These are phyloP conservation scores for Rhyacophila evoluta DNA, from an alignment of 2,888 invertebrate species.

Conservation along the genomic window DNA sequence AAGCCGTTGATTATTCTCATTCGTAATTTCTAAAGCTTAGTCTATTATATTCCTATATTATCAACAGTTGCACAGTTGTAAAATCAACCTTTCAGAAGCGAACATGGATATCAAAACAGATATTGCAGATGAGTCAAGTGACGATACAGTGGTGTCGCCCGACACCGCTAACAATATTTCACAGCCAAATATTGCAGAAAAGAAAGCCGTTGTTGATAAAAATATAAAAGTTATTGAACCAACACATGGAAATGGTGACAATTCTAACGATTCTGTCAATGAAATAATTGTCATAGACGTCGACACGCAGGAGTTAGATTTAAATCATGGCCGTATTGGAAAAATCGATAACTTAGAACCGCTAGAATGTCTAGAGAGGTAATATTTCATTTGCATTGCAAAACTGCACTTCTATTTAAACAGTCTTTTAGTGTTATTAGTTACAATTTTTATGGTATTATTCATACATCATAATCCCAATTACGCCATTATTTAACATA, in stretches of 20 bases:
- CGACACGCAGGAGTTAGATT: slow-evolving; percentile 80
- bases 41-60: too few species aligned
- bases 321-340: slow-evolving; percentile 89
- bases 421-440: too few species aligned
- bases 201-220: background rate
- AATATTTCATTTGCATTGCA: slow-evolving; percentile 46
- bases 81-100: too few species aligned
- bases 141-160: background rate
- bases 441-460: too few species aligned
- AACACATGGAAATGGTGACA: background rate
- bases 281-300: slow-evolving; percentile 77
- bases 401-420: too few species aligned
- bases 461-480: too few species aligned
- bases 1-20: too few species aligned
- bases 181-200: background rate
- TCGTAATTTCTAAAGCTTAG: too few species aligned
- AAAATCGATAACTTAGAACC: slow-evolving; percentile 88
- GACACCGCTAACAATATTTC: background rate
- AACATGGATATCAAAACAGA: background rate
- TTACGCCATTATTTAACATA: too few species aligned
- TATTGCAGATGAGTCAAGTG: background rate
- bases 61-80: too few species aligned
- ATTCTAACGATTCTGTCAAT: slow-evolving; percentile 62
- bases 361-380: slow-evolving; percentile 78
- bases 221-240: background rate